Evolutionary conservation across 1,140 invertebrate genomes (phyloP).

Genomic region (Heliconius eleuchia): DNA sequence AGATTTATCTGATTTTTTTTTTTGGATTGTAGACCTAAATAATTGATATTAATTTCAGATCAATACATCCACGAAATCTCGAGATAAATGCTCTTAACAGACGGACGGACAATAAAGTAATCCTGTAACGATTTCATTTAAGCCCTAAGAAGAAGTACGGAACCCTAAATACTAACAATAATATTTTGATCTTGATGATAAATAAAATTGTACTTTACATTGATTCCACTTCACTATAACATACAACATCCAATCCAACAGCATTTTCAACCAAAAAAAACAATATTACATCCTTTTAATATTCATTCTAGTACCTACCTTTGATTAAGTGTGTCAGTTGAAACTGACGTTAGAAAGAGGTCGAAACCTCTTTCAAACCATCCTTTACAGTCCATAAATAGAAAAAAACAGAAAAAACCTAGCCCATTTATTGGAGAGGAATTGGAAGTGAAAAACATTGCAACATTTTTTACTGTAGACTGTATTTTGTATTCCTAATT

Average conservation of each 20-base stretch:
- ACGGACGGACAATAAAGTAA: too few relatives aligned
- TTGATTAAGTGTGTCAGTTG: slow-evolving; percentile 26
- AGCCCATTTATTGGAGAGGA: slow-evolving; percentile 22
- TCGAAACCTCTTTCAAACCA: slow-evolving; percentile 23
- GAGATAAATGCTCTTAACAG: too few relatives aligned
- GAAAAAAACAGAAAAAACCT: slow-evolving; percentile 15
- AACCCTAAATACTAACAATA: not conserved
- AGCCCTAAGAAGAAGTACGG: not conserved
- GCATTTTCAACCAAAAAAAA: not conserved
- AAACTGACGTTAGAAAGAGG: slow-evolving; percentile 32
- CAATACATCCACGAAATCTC: too few relatives aligned
- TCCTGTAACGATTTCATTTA: not conserved
- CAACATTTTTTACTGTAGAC: not conserved
- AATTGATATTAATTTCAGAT: too few relatives aligned
- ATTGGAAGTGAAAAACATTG: not conserved
- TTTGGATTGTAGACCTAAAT: too few relatives aligned
- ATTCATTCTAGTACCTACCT: slow-evolving; percentile 10
- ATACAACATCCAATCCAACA: too few relatives aligned
- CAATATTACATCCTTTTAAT: slow-evolving; percentile 19
- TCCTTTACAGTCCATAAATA: slow-evolving; percentile 26
- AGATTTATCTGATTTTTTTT: too few relatives aligned
- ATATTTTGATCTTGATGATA: too few relatives aligned
- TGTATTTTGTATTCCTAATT: not conserved
- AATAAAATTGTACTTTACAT: too few relatives aligned
- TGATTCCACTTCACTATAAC: not conserved